Conservation (phyloP, 2,113 vertebrate species). For the Channa maculata region DNA sequence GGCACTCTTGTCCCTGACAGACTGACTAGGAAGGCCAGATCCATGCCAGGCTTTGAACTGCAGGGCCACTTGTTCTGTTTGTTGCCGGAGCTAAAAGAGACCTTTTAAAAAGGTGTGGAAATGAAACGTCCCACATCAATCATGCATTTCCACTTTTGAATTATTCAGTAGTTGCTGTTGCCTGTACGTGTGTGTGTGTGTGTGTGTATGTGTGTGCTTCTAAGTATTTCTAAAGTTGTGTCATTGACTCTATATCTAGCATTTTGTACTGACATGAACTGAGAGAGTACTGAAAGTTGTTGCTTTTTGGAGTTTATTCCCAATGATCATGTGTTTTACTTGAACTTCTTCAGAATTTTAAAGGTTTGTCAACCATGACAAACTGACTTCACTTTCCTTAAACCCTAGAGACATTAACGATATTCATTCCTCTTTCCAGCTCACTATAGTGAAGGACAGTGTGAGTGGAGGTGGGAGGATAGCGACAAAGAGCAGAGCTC, state of each 20-base stretch:
- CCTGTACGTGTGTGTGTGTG: constrained; percentile 53
- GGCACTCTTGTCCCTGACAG: constrained; percentile 82
- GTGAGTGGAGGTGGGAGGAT: constrained; percentile 84
- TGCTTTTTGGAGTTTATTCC: not conserved
- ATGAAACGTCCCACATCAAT: constrained; percentile 91
- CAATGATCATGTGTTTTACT: too few relatives aligned
- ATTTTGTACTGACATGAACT: constrained; percentile 2
- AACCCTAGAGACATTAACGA: not conserved
- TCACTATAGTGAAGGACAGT: constrained; percentile 65
- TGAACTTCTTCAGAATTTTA: too few relatives aligned
- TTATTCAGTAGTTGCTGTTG: constrained; percentile 81
- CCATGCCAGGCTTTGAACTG: constrained; percentile 80
- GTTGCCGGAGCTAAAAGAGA: constrained; percentile 72
- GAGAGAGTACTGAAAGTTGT: not conserved
- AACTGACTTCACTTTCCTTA: too few relatives aligned
- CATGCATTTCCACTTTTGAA: constrained; percentile 90
- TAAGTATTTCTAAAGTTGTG: constrained; percentile 8
- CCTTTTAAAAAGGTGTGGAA: constrained; percentile 79
- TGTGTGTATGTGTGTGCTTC: constrained; percentile 2
- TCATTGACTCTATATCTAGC: constrained; percentile 19
- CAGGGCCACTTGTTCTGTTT: constrained; percentile 78
- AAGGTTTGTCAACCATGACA: too few relatives aligned
- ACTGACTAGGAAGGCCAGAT: constrained; percentile 77
- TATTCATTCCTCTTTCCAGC: constrained; percentile 26
- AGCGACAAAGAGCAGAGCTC: constrained; percentile 91